Evolutionary conservation across 2,113 vertebrate genomes (phyloP).

Genomic region (Lasiurus cinereus): DNA sequence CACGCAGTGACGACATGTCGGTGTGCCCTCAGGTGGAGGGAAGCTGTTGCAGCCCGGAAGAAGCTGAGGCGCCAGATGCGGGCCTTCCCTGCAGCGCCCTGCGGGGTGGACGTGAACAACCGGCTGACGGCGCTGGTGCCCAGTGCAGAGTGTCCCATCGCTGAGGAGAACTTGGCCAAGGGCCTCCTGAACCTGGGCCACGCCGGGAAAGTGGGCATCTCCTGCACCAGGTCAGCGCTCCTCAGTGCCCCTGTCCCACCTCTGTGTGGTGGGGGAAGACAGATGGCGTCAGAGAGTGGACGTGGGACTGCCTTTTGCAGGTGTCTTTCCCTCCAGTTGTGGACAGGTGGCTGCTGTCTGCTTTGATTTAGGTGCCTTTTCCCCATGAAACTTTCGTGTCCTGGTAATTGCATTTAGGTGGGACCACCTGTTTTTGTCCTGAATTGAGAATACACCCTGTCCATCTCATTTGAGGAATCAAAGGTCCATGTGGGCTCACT

Average conservation of each 20-base stretch:
- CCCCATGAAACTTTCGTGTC: not conserved
- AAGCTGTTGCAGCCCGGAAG: slow-evolving; percentile 93
- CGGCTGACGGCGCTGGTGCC: slow-evolving; percentile 92
- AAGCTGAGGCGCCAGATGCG: slow-evolving; percentile 96
- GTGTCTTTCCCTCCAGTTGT: not conserved
- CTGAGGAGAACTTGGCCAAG: slow-evolving; percentile 87
- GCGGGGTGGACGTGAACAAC: slow-evolving; percentile 89
- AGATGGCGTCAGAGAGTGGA: not conserved
- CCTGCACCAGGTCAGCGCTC: slow-evolving; percentile 91
- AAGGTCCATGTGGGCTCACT: not conserved
- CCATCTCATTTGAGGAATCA: not conserved
- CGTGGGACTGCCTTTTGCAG: too few species aligned
- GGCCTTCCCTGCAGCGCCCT: slow-evolving; percentile 96
- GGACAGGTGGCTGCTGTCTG: rapidly evolving
- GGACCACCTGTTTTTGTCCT: not conserved
- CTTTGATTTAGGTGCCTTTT: not conserved
- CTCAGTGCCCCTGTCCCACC: too few species aligned
- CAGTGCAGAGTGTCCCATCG: slow-evolving; percentile 91
- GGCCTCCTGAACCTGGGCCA: slow-evolving; percentile 93
- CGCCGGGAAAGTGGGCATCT: slow-evolving; percentile 91
- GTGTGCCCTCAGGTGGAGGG: slow-evolving; percentile 91
- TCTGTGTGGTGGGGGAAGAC: not conserved
- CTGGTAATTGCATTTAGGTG: not conserved
- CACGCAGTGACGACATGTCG: rapidly evolving
- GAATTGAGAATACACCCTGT: not conserved